Base-by-base conservation (phyloP, 2,113 vertebrate genomes). In the Turnix velox region DNA sequence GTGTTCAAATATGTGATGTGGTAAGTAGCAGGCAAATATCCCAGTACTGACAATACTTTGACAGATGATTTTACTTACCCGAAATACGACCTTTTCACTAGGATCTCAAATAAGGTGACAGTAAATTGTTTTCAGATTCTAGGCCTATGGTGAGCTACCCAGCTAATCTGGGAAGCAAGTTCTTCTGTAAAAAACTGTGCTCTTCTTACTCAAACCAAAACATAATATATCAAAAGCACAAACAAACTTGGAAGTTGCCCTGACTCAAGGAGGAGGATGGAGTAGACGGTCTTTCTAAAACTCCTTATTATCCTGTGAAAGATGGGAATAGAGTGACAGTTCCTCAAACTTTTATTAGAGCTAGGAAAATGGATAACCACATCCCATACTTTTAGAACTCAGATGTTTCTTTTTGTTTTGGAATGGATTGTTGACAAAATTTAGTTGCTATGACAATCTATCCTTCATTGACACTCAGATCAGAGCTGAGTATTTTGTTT, bases 361-460 rank as follows among this genome's bases (percentile, higher is more conserved):
- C 40, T 71, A 94, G 88, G 80, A 90, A 93, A 95, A 93, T 59
- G 63, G 88, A 90, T 90, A 94, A 84, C 73, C 65, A 65, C 71
- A 68, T 58, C 71, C 85, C 85, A 85, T n/a, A 14, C 73, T 88
- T 94, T 95, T 59, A 93, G 86, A 96, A 94, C 90, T 90, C 48
- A 23, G 48, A 93, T 52, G 59, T 81, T 94, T 84, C 92, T 90
- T 91, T 90, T 88, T 88, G 90, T 82, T 73, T 75, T 82, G 68
- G 77, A 90, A 92, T 25, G 68, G 58, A 85, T 94, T 86, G 91
- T 72, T 87, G 90, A 81, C 63, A 92, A 63, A 76, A 93, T 87
- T 67, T 84, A 57, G 93, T 96, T 94, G 90, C 94, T 91, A 95
- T 82, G 76, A 55, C 93, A 94, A 95, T 90, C 10, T 76, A 31